Evolutionary conservation across 2,888 invertebrate genomes (phyloP).

Genomic region (Hirtodrosophila histrioides): DNA sequence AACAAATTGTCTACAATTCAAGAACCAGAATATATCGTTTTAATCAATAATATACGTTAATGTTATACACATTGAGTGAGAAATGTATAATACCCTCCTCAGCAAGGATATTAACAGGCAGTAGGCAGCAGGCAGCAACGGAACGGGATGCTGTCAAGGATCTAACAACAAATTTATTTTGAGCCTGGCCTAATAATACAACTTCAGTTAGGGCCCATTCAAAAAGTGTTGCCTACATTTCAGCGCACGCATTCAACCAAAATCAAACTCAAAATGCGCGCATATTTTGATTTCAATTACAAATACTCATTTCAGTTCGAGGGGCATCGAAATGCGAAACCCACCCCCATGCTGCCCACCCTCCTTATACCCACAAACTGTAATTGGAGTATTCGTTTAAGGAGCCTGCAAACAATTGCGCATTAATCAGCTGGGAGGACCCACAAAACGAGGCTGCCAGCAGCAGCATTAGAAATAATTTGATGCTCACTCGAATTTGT

Average conservation of each 20-base stretch:
- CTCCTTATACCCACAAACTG: conserved; percentile 25
- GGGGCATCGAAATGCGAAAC: conserved; percentile 5
- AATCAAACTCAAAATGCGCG: conserved; percentile 43
- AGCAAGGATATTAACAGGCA: not conserved
- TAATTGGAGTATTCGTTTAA: conserved; percentile 62
- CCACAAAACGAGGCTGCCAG: conserved; percentile 25
- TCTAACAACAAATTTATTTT: conserved; percentile 33
- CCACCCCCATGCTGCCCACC: conserved; percentile 1
- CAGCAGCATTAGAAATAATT: conserved; percentile 26
- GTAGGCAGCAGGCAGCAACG: not conserved
- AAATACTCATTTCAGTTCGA: conserved; percentile 17
- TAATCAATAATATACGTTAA: too few relatives aligned
- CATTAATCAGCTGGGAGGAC: conserved; percentile 59
- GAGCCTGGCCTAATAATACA: conserved; percentile 25
- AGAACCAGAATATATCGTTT: too few relatives aligned
- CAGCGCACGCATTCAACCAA: conserved; percentile 27
- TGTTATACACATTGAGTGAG: too few relatives aligned
- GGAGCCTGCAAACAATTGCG: conserved; percentile 69
- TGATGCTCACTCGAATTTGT: conserved; percentile 17
- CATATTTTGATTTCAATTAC: conserved; percentile 54
- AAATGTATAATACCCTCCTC: too few relatives aligned
- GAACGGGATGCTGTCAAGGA: conserved; percentile 16
- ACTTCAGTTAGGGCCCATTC: too few relatives aligned
- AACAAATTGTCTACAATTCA: too few relatives aligned
- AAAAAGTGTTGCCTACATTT: conserved; percentile 50